Conservation (phyloP, 2,797 vertebrate genomes). For the Limosa lapponica region DNA sequence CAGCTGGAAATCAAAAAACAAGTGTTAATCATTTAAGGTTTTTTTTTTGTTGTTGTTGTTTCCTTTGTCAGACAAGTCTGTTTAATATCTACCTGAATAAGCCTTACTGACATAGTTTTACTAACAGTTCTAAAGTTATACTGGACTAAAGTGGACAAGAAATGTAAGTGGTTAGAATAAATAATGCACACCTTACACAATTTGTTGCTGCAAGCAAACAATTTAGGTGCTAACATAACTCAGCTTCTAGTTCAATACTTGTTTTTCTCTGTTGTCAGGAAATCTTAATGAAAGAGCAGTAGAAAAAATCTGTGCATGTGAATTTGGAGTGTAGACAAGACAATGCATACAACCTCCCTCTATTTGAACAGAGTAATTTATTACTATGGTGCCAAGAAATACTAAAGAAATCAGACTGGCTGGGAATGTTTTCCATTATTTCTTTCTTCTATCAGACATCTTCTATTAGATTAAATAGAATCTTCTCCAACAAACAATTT, state of each 20-base stretch:
- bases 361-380: background rate
- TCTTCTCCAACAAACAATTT: background rate
- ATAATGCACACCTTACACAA: background rate
- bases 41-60: background rate
- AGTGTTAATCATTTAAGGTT: rapidly evolving
- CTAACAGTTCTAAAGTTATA: background rate
- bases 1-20: rapidly evolving
- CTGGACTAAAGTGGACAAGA: background rate
- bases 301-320: background rate
- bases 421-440: background rate
- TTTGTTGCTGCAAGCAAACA: background rate
- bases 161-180: background rate
- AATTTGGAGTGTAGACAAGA: background rate
- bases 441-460: background rate
- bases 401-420: background rate
- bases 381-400: background rate
- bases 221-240: background rate
- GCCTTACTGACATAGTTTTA: background rate
- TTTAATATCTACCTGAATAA: background rate
- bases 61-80: background rate
- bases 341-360: background rate
- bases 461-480: background rate
- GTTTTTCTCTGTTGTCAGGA: background rate
- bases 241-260: background rate
- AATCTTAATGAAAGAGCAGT: background rate